Base-by-base conservation (phyloP, 92 coral and sea anemone species). In the Desmophyllum pertusum region DNA sequence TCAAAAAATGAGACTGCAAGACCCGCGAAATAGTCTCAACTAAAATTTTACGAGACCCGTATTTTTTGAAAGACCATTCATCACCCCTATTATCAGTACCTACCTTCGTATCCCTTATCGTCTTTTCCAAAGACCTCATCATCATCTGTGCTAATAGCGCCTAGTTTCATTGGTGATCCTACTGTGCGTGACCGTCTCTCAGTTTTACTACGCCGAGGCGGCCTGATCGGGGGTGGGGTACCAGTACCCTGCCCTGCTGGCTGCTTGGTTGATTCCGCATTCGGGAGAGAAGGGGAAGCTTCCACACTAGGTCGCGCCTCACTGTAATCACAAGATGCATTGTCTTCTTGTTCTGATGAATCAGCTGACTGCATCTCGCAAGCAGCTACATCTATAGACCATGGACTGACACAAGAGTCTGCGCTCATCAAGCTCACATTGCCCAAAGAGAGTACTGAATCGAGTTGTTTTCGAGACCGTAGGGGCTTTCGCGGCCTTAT, bases 91-190 rank as follows among this genome's bases (percentile, higher is more conserved):
- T n/a, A n/a, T n/a, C n/a, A 67, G 13, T 3, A 35, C 76, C 19
- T 89, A 94, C 98, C 98, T 83, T 93, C 98, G 89, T 77, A 93
- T 14, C 93, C 98, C 65, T 86, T 90, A 64, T 92, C 95, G 35
- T 83, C 91, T 67, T 86, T 88, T 45, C 91, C 76, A 63, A 94
- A 94, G 29, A 94, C 98, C 45, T 94, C 98, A 53, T 93, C 97
- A 55, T 93, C 97, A 43, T 89, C 98, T 4, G 79, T 85, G 43
- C 77, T 68, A n/a, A 81, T 35, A 13, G 87, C 45, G 17, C 39
- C 64, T 31, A 92, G 72, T 74, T 85, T 81, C 76, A 73, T 88
- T 55, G 89, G 93, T 9, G 93, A 83, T 2, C 84, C 89, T 48
- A 92, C 78, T 14, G 98, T 92, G 55, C 92, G 86, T 3, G 98